A percentile compares a stretch with the other conserved stretches of the same genome.
Evolutionary conservation across 64 coral and sea anemone species (phyloP).

Genomic region (Stichodactyla mertensii): DNA sequence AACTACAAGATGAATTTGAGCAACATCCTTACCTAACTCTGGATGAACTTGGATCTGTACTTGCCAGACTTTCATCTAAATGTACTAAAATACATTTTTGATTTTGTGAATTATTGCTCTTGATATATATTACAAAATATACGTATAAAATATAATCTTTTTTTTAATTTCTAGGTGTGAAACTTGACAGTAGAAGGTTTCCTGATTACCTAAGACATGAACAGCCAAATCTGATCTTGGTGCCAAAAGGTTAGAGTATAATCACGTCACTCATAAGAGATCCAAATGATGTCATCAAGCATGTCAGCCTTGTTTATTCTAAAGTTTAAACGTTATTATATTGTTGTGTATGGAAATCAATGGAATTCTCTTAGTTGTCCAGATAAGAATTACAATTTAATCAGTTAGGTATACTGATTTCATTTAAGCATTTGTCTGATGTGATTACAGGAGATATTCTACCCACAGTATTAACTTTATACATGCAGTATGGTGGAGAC

Average conservation of each 20-base stretch:
- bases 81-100: background rate
- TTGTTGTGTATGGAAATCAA: too few species aligned
- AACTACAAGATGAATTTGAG: background rate
- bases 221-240: slow-evolving; percentile 61
- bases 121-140: background rate
- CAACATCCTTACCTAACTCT: slow-evolving; percentile 30
- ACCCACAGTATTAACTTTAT: slow-evolving; percentile 38
- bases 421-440: too few species aligned
- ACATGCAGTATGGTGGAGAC: slow-evolving; percentile 33
- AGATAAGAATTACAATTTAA: background rate
- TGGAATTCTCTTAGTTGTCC: too few species aligned
- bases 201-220: slow-evolving; percentile 48
- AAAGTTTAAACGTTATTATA: too few species aligned
- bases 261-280: background rate
- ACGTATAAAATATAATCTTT: background rate
- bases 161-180: slow-evolving; percentile 22
- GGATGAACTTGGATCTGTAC: slow-evolving; percentile 46
- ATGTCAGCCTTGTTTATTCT: too few species aligned
- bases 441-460: slow-evolving; percentile 25
- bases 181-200: slow-evolving; percentile 23
- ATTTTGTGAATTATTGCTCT: background rate
- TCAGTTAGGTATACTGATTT: too few species aligned
- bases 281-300: too few species aligned
- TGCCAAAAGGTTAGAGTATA: slow-evolving; percentile 30
- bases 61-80: slow-evolving; percentile 16